Evolutionary conservation across 2,113 vertebrate species (phyloP).

Genomic region (Mesoclemmys tuberculata): DNA sequence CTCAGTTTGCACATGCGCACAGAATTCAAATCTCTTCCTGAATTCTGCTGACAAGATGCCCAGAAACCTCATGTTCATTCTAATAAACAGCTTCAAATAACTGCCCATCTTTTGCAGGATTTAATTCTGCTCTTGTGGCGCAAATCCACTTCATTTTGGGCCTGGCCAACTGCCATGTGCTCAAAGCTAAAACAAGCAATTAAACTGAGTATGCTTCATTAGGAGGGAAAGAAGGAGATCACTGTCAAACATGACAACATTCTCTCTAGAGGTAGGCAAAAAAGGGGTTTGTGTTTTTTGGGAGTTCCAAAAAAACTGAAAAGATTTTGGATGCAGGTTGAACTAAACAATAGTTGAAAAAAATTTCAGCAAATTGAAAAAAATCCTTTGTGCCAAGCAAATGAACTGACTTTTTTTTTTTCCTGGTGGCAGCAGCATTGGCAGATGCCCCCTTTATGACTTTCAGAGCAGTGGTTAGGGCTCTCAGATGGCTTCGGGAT

Average conservation of each 20-base stretch:
- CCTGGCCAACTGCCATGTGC: neutral
- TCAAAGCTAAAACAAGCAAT: neutral
- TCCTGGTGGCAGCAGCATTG: neutral
- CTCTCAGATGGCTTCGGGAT: neutral
- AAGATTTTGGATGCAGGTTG: neutral
- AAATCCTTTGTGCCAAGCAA: neutral
- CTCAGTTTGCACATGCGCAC: neutral
- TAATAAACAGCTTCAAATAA: neutral
- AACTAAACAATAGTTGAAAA: neutral
- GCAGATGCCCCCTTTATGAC: neutral
- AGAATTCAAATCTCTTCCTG: neutral
- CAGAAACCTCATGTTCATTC: neutral
- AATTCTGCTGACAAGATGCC: neutral
- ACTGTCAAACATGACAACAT: neutral
- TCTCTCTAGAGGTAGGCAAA: neutral
- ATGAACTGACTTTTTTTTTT: neutral
- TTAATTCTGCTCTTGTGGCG: neutral
- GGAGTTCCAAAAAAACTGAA: neutral
- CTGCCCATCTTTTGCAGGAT: neutral
- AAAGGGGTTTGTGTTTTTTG: neutral
- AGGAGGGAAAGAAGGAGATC: neutral
- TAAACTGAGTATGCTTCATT: neutral
- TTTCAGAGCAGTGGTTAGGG: neutral
- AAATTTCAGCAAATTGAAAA: neutral
- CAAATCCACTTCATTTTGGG: neutral